Base-by-base conservation (phyloP, 2,888 invertebrate genomes). In the Drosophila macrospina region DNA sequence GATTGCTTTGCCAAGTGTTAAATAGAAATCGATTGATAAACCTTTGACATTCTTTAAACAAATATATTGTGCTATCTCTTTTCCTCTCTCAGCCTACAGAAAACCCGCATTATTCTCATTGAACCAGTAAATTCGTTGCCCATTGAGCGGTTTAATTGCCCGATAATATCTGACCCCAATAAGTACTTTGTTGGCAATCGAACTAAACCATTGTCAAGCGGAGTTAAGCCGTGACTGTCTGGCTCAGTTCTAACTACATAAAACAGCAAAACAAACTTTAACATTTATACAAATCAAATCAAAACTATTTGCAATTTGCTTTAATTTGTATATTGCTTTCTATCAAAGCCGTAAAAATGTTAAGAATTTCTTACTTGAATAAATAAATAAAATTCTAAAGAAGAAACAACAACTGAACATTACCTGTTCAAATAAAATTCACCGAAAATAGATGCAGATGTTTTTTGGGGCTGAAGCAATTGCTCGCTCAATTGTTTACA, bases 401-500 rank as follows among this genome's bases (percentile, higher is more conserved):
- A 30, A 30, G 30, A 30, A 44, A 8, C 4, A 44, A 44, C 26
- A 44, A 44, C 26, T 16, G 4, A 30, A 20, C 41, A 71, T 80
- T 82, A 82, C 84, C 82, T 82, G 74, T 69, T 78, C 61, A 74
- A 76, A 77, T 67, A 62, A 55, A 65, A 44, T 42, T 54, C 36
- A 52, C 50, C 64, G 30, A 67, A 83, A 72, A 72, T 59, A 70
- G 64, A 61, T 47, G 42, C 81, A 82, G 69, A 66, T 84, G 81
- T 70, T 65, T 64, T 45, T 47, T 63, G 16, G 7, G n/a, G 8
- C 30, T 36, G 32, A 41, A 71, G 71, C 60, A 47, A 45, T 34
- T 34, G 37, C 20, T 39, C 30, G 34, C 7, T 44, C 24, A 26
- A 62, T 36, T 72, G 57, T 75, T 66, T 65, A 73, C 65, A 60